Evolutionary conservation across 2,797 vertebrate genomes (phyloP).

Genomic region (Protosalanx chinensis): DNA sequence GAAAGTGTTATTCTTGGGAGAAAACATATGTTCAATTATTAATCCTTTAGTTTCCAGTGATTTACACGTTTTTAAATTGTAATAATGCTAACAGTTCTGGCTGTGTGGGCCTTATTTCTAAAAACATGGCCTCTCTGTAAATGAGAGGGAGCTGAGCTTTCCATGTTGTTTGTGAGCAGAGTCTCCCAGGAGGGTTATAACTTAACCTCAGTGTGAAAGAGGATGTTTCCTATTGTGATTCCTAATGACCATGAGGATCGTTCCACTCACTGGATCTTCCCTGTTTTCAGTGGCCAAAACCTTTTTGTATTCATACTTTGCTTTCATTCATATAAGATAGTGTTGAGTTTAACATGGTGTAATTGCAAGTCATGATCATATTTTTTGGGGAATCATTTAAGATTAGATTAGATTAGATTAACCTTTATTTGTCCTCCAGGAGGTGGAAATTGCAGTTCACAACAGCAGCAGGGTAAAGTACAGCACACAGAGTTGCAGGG

Average conservation of each 20-base stretch:
- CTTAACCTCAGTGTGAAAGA: slow-evolving; percentile 72
- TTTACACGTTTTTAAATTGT: no score
- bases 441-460: no score
- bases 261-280: slow-evolving; percentile 58
- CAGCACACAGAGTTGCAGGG: no score
- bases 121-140: slow-evolving; percentile 28
- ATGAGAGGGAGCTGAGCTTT: slow-evolving; percentile 44
- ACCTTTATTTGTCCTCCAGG: no score
- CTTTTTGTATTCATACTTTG: no score
- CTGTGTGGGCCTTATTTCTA: slow-evolving; percentile 42
- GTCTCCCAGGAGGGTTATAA: slow-evolving; percentile 73
- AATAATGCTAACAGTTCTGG: neutral
- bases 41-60: neutral
- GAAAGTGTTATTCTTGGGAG: neutral
- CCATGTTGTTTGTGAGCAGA: slow-evolving; percentile 69
- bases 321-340: no score
- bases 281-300: slow-evolving; percentile 22
- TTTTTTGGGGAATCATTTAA: no score
- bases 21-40: neutral
- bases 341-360: no score
- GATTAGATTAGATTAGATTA: no score
- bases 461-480: no score
- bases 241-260: slow-evolving; percentile 77
- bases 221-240: slow-evolving; percentile 80
- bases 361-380: neutral